Percentiles rank a stretch among this genome's conserved stretches.
phyloP scores from a whole-genome alignment of 2,113 vertebrate species.

The Aspiorhynchus laticeps region DNA sequence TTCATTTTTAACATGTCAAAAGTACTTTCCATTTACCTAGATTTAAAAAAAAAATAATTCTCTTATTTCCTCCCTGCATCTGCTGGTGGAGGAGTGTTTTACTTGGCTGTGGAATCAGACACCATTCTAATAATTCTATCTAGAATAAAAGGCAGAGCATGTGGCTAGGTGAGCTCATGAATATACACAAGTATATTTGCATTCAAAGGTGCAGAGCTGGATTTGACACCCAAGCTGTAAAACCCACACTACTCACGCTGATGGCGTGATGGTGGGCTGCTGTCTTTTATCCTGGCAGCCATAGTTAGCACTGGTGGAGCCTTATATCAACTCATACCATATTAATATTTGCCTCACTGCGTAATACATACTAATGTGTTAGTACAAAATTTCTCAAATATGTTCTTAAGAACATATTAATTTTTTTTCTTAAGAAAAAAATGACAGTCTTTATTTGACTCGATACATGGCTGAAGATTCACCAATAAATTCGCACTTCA shows the following conservation, averaged over 20 bases:
- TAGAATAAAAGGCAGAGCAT: background rate
- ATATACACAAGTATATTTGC: conserved; percentile 25
- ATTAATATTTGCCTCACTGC: background rate
- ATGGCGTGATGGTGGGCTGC: background rate
- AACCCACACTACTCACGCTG: background rate
- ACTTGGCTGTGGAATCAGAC: conserved; percentile 9
- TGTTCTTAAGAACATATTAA: too few species aligned
- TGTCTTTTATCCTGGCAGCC: background rate
- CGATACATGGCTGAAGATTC: too few species aligned
- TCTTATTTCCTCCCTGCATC: background rate
- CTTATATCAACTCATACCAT: background rate
- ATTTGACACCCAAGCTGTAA: conserved; percentile 10
- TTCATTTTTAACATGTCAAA: background rate
- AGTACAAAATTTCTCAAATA: too few species aligned
- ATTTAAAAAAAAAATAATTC: background rate
- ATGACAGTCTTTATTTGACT: too few species aligned
- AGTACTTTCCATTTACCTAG: conserved; percentile 1
- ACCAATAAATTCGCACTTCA: too few species aligned
- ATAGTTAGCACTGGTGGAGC: background rate
- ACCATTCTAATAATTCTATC: background rate
- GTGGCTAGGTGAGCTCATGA: conserved; percentile 20
- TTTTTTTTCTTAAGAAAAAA: too few species aligned
- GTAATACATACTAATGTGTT: background rate
- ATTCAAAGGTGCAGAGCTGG: conserved; percentile 15
- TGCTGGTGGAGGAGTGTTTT: conserved; percentile 1